Conservation (phyloP, 2,113 vertebrate genomes). For the Alligator mississippiensis region DNA sequence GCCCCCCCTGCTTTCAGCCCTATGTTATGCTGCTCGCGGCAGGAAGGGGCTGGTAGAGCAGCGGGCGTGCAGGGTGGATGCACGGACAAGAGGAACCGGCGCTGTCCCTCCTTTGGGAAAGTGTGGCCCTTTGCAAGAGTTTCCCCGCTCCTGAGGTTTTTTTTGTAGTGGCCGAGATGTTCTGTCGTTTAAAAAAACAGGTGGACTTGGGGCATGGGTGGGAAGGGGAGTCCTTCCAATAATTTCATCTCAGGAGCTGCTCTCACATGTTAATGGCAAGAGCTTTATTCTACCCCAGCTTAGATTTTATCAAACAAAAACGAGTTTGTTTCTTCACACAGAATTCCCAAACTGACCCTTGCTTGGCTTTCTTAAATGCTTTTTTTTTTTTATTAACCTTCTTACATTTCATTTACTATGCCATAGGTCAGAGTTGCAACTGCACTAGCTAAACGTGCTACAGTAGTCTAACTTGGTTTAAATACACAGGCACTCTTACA, state of each 20-base stretch:
- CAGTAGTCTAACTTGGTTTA: too few species aligned
- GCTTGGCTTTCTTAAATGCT: neutral
- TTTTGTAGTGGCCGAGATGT: neutral
- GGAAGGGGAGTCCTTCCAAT: neutral
- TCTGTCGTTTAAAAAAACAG: accelerated
- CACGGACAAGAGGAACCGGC: neutral
- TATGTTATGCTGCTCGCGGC: too few species aligned
- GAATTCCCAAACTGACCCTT: neutral
- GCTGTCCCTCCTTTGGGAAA: neutral
- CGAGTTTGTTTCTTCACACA: neutral
- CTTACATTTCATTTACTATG: neutral
- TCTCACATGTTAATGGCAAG: conserved; percentile 11
- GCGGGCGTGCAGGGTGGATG: neutral
- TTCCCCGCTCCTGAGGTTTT: too few species aligned
- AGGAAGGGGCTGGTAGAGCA: neutral
- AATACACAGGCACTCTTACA: too few species aligned
- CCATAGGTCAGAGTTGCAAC: too few species aligned
- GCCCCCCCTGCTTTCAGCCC: too few species aligned
- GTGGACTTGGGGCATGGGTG: neutral
- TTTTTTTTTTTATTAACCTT: neutral
- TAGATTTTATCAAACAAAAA: conserved; percentile 21
- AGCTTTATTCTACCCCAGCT: conserved; percentile 1
- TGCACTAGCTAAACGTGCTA: too few species aligned
- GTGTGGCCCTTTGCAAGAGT: too few species aligned
- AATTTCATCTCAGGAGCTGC: neutral